These are phyloP conservation scores for Cyprinodon variegatus DNA, from an alignment of 2,113 vertebrate genomes.

Conservation along the genomic window DNA sequence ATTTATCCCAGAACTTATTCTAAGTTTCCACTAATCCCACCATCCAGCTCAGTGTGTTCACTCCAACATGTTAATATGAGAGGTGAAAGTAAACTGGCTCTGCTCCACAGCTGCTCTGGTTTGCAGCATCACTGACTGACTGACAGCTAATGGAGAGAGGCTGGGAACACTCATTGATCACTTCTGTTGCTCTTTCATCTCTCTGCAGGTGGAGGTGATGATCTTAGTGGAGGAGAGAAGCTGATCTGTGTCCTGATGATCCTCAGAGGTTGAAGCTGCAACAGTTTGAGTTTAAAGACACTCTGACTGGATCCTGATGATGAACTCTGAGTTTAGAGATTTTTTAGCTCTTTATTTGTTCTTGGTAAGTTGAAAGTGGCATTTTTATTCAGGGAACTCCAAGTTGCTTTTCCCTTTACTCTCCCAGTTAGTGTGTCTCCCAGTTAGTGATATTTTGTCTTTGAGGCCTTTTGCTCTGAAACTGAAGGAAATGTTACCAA, in stretches of 20 bases:
- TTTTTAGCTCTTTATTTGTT: neutral
- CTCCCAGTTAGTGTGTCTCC: too few relatives aligned
- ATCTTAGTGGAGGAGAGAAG: neutral
- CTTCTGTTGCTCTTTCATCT: neutral
- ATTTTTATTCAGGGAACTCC: too few relatives aligned
- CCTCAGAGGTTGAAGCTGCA: neutral
- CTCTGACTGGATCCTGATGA: too few relatives aligned
- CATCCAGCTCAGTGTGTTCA: neutral
- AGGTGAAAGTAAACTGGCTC: too few relatives aligned
- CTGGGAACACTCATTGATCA: neutral
- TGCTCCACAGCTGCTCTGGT: neutral
- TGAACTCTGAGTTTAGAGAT: neutral
- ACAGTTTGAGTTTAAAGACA: neutral
- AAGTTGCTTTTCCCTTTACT: too few relatives aligned
- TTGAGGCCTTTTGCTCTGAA: too few relatives aligned
- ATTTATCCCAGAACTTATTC: too few relatives aligned
- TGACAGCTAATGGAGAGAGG: neutral
- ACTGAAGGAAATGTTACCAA: neutral
- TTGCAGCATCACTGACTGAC: neutral
- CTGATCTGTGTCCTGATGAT: neutral
- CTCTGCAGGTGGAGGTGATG: neutral
- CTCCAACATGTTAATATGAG: neutral
- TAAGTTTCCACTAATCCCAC: too few relatives aligned
- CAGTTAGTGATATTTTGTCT: too few relatives aligned
- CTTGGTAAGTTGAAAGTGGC: too few relatives aligned